Base-by-base conservation (phyloP, 2,113 vertebrate species). In the Brachypteracias leptosomus region DNA sequence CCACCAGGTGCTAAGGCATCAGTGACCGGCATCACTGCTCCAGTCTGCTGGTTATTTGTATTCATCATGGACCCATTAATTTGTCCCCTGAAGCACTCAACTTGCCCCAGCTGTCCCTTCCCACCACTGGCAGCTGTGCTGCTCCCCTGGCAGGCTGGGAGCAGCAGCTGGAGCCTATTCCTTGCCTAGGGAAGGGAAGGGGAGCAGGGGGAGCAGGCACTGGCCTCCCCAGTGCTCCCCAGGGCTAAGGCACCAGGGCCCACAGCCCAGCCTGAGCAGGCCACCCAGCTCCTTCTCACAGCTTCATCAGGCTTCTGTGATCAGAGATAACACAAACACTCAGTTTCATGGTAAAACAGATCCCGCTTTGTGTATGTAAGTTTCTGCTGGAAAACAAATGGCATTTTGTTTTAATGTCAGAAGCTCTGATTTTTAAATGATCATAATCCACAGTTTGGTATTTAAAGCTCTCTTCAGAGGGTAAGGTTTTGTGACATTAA, bases 21-120 rank as follows among this genome's bases (percentile, higher is more conserved):
- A 29, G 25, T 3, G 2, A 11, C n/a, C 52, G 52, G 6, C 26
- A 22, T 9, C 33, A 2, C 5, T 40, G 28, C 58, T 59, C 2
- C 0, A 72, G 24, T n/a, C 63, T 62, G 31, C n/a, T 71, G 4
- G 20, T 54, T 58, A 28, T 10, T 11, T 47, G 51, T 28, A 16
- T 54, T 40, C 28, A 11, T 26, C n/a, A 14, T 1, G 0, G 7
- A 2, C 3, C 25, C 29, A 5, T 12, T 16, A 17, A 2, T 42
- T 61, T 25, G n/a, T 44, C 31, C 14, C 70, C 52, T 7, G 11
- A 38, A 25, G 3, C 25, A 5, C 35, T 13, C 22, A 4, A 11
- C 31, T 57, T 16, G 47, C 61, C 11, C 24, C 33, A 25, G 36
- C 51, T 10, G 22, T 13, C 42, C 26, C 17, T 36, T 18, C 31